Conservation (phyloP, 2,797 vertebrate species). For the Ctenosaura bakeri region DNA sequence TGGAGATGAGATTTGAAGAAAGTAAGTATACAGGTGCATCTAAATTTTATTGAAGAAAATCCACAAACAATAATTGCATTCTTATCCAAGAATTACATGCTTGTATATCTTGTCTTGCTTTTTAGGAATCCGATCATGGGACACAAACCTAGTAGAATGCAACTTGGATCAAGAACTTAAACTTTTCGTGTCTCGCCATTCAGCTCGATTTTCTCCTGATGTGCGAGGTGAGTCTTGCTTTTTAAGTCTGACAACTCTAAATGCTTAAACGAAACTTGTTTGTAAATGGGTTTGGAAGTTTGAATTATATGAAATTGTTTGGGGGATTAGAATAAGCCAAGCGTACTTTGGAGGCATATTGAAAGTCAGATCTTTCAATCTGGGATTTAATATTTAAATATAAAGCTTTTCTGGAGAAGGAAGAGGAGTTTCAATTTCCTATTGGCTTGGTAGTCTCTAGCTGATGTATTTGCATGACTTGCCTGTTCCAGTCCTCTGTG, state of each 20-base stretch:
- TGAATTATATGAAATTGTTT: background rate
- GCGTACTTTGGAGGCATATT: background rate
- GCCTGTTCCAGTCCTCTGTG: background rate
- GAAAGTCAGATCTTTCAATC: background rate
- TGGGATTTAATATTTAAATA: background rate
- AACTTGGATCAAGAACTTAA: constrained; percentile 98
- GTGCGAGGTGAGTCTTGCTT: constrained; percentile 89
- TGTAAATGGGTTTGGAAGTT: background rate
- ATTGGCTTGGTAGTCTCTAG: too few species aligned
- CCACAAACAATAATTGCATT: constrained; percentile 9
- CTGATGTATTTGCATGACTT: background rate
- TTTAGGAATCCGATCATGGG: constrained; percentile 97
- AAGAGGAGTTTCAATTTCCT: background rate
- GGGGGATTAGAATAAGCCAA: background rate
- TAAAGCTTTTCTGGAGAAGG: background rate
- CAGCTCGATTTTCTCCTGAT: constrained; percentile 95
- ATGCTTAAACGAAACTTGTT: background rate
- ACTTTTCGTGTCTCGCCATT: constrained; percentile 97
- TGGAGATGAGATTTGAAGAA: background rate
- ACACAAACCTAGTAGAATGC: constrained; percentile 94
- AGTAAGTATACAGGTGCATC: background rate
- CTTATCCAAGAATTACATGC: constrained; percentile 12
- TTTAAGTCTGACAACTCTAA: background rate
- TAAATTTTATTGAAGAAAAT: constrained; percentile 22
- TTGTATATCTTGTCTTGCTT: constrained; percentile 69